Evolutionary conservation across 2,113 vertebrate genomes (phyloP).

Genomic region (Passer domesticus): DNA sequence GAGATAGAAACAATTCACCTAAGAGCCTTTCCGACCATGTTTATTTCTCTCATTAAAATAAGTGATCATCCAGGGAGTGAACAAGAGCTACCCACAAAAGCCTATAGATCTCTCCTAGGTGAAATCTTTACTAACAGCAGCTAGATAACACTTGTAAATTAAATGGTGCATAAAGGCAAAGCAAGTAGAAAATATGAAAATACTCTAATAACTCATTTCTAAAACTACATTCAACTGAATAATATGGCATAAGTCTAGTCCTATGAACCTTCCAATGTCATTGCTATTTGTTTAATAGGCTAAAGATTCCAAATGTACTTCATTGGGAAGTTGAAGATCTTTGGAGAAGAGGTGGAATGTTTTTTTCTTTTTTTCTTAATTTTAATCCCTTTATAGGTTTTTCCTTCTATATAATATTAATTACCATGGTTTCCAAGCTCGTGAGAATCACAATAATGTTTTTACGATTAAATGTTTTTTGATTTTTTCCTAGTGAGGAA

Average conservation of each 20-base stretch:
- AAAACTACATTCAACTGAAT: background rate
- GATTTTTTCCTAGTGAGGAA: background rate
- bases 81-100: background rate
- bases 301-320: background rate
- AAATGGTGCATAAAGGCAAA: background rate
- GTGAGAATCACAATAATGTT: background rate
- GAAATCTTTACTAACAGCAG: background rate
- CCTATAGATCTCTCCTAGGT: background rate
- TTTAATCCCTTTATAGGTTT: background rate
- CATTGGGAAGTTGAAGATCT: background rate
- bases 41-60: constrained; percentile 26
- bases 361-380: background rate
- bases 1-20: background rate
- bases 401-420: background rate
- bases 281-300: background rate
- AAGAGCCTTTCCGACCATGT: background rate
- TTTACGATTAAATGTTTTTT: background rate
- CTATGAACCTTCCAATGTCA: background rate
- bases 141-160: background rate
- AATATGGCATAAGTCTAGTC: background rate
- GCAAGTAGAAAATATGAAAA: background rate
- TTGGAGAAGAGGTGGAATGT: background rate
- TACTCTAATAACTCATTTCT: background rate
- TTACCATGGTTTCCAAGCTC: background rate
- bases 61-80: background rate